Evolutionary conservation across 2,797 vertebrate species (phyloP), one percentile per base, ranked within the genome.

Genomic region (Hephaestus fuliginosus): DNA sequence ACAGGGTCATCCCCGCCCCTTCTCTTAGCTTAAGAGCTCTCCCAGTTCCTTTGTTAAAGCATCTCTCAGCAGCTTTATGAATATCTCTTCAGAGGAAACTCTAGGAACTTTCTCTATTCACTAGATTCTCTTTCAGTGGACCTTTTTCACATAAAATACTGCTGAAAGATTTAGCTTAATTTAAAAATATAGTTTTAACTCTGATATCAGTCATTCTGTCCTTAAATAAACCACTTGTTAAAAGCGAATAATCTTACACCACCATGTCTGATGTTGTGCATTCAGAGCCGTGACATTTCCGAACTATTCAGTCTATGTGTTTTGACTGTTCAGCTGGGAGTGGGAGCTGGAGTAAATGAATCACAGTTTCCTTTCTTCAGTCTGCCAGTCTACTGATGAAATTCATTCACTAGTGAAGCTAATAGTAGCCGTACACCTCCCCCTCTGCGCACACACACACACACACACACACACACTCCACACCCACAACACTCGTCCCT

Each of bases 271-370:
- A 85, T 88, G 79, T 72, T 63, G 79, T 79, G 57, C 79, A 84
- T 85, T 88, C 82, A 91, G 74, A 83, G 82, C 86, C 46, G 13
- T 89, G 88, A 90, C 85, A 88, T 88, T 88, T 85, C 69, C 80
- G 83, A 89, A 89, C 90, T 81, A 76, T 86, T 84, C 86, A 78
- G 77, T 89, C 84, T 88, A 74, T 93, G 89, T 91, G 86, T 90
- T 92, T 92, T 92, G 88, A 90, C 88, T 88, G 89, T 90, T 85
- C 76, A 78, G 81, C 83, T 90, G 85, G 79, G 86, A 91, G 87
- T 86, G 83, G 86, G 87, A 76, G 89, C 86, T 73, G 82, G 89
- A 92, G 88, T 92, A 88, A 93, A 94, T 93, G 89, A 92, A 93
- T 93, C 91, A 89, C 86, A 79, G 70, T 88, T 92, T 91, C 86